Percentiles rank a stretch among this genome's conserved stretches.
Conservation (phyloP, 2,888 invertebrate genomes). For the Noctua janthe region DNA sequence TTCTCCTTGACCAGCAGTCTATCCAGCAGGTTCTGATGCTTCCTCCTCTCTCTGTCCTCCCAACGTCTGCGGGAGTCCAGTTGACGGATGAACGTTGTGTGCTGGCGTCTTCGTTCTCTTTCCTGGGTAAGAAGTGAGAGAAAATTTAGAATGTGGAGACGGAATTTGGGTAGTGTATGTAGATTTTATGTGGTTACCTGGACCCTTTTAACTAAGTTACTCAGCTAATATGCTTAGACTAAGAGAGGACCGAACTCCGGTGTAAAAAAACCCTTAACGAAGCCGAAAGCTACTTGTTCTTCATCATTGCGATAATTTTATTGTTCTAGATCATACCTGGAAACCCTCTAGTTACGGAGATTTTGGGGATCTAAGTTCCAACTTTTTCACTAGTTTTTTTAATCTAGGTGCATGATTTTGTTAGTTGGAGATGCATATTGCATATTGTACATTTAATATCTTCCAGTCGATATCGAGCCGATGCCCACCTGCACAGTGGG, state of each 20-base stretch:
- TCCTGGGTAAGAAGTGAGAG: slow-evolving; percentile 90
- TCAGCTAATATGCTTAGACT: not conserved
- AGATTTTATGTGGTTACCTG: not conserved
- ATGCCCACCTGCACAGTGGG: not conserved
- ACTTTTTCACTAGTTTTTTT: no score
- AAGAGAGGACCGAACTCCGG: not conserved
- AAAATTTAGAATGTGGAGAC: not conserved
- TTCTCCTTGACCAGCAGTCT: slow-evolving; percentile 96
- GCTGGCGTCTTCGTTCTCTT: slow-evolving; percentile 96
- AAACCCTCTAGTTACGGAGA: no score
- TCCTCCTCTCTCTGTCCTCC: slow-evolving; percentile 95
- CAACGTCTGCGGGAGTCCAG: slow-evolving; percentile 96
- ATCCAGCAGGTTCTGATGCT: slow-evolving; percentile 95
- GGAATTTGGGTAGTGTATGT: not conserved
- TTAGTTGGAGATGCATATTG: not conserved
- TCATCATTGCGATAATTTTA: no score
- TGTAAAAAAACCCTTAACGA: no score
- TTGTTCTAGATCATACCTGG: no score
- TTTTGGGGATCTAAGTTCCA: no score
- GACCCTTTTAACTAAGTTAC: not conserved
- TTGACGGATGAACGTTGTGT: slow-evolving; percentile 96
- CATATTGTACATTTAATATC: not conserved
- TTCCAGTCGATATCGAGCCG: not conserved
- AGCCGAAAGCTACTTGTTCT: no score
- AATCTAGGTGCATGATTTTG: not conserved